Base-by-base conservation (phyloP, 2,797 vertebrate species). In the Holocentrus rufus region DNA sequence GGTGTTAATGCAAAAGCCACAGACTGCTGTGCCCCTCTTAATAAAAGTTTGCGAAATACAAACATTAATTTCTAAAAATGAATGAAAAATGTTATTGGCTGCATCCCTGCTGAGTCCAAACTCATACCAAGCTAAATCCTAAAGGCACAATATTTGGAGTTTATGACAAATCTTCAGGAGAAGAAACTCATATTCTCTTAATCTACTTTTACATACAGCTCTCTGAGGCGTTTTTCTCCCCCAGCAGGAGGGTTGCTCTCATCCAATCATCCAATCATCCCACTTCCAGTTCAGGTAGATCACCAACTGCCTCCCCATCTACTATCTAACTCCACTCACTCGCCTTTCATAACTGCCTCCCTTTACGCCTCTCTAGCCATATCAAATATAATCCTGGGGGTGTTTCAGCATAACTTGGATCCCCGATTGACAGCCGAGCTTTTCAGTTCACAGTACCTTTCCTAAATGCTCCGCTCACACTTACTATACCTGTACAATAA, bases 331-430 rank as follows among this genome's bases (percentile, higher is more conserved):
- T 58, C 30, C 2, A 27, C 56, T 59, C 64, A 39, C 44, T 62
- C 10, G 18, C 23, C 20, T 42, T 13, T 42, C 39, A 59, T 53
- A 47, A 17, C 42, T 11, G 20, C 56, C 58, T 42, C 52, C 46
- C 50, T 22, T 1, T 22, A 30, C 68, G 66, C 22, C 1, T 79
- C 59, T 76, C 63, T 71, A 80, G 57, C 74, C 71, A 15, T 20
- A 57, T 70, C 81, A 73, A 67, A 77, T 15, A 23, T 18, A 9
- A 47, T 47, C 62, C 71, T 44, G 65, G 66, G 73, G 59, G 55
- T 13, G 36, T 61, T 76, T 70, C 66, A 1, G 27, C 36, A 34
- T 10, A 9, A 25, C 31, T 66, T 65, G 9, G 18, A 77, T 70
- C 66, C 54, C 0, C 55, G 17, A 36, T 9, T 58, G 54, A 66